Conservation (phyloP, 2,113 vertebrate genomes). For the Anseranas semipalmata region DNA sequence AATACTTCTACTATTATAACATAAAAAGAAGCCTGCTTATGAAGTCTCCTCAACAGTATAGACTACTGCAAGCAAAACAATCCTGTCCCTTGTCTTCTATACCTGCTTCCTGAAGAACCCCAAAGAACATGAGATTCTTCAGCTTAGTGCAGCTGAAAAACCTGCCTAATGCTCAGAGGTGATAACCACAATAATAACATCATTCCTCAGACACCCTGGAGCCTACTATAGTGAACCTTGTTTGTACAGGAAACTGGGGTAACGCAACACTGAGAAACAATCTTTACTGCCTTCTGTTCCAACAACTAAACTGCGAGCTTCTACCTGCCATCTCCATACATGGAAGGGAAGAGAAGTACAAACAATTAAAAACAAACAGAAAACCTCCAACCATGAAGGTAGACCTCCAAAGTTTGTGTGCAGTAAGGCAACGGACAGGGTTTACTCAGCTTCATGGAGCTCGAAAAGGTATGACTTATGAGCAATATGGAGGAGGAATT, state of each 20-base stretch:
- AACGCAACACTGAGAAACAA: neutral
- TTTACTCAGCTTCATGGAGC: neutral
- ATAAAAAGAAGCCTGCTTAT: neutral
- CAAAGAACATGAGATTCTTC: neutral
- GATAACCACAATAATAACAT: conserved; percentile 49
- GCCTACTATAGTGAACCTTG: conserved; percentile 27
- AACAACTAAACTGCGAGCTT: conserved; percentile 19
- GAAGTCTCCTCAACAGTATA: neutral
- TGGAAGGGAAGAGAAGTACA: neutral
- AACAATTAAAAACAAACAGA: neutral
- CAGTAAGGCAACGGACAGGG: neutral
- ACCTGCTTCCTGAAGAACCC: neutral
- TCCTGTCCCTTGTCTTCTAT: neutral
- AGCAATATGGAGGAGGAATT: neutral
- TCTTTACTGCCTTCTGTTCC: neutral
- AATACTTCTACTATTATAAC: neutral
- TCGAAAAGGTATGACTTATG: neutral
- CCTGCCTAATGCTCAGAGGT: neutral
- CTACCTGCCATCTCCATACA: conserved; percentile 29
- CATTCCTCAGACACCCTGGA: conserved; percentile 49
- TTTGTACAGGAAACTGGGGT: conserved; percentile 44
- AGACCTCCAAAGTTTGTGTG: neutral
- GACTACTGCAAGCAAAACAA: neutral
- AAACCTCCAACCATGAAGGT: neutral
- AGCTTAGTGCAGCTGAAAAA: neutral